Evolutionary conservation across 1,140 invertebrate species (phyloP), one percentile per base, ranked within the genome.

Genomic region (Heterodera schachtii): DNA sequence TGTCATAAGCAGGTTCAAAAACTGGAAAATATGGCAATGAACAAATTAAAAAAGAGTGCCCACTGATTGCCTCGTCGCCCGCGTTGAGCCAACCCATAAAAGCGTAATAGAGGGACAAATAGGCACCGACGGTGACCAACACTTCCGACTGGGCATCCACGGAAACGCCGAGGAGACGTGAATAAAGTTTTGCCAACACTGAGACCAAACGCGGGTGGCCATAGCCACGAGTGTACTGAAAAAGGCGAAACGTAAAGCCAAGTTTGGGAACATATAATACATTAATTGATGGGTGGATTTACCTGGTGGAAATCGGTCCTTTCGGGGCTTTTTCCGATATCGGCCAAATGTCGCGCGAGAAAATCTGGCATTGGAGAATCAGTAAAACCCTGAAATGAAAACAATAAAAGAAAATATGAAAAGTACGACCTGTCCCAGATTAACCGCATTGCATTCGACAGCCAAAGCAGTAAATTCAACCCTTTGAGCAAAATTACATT

Each of bases 1-100:
- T 98, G 90, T 99, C 97, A 90, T 97, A 99, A 90, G 94, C 98
- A 9, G 97, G 97, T 90, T 99, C 97, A 82, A 99, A 96, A 47
- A 99, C 95, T 82, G 98, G 96, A 82, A 96, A 31, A 31, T 81
- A 9, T 79, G 21, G 41, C 8, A 46, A 47, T 78, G 0, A 78
- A 78, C n/a, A 2, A 74, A 75, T 74, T 1, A 78, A 75, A 69
- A 41, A 0, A 9, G 19, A 3, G 16, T 46, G 64, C 19, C 84
- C 43, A 89, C 85, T 83, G 49, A 84, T 88, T 79, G 92, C 95
- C 90, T 98, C 95, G 91, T 93, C 93, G 31, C 94, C 95, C 31
- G 90, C 90, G 84, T 93, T 91, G 16, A 92, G 79, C 88, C 88
- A 90, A 43, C 96, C 96, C 91, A 94, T 91, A 79, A 98, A 93